phyloP scores from a whole-genome alignment of 2,888 invertebrate species.

The Drosophila colorata region DNA sequence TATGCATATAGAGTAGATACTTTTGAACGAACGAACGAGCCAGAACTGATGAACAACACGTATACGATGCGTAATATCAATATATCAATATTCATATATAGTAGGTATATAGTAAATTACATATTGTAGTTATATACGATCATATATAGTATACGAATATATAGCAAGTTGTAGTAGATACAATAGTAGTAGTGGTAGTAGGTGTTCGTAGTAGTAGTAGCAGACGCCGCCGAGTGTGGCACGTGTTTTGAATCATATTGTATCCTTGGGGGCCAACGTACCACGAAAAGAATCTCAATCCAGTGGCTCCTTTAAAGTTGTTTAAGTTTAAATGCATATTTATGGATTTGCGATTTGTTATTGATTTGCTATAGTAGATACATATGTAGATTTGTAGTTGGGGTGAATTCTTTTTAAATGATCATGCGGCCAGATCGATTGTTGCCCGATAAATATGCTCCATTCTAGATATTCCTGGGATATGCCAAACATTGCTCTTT shows the following conservation, averaged over 20 bases:
- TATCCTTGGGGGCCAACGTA: conserved; percentile 63
- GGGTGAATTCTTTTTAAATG: conserved; percentile 1
- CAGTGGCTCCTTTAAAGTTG: conserved; percentile 38
- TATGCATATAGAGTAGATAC: conserved; percentile 30
- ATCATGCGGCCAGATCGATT: conserved; percentile 15
- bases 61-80: conserved; percentile 58
- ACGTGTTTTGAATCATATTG: conserved; percentile 43
- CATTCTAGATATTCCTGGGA: conserved; percentile 19
- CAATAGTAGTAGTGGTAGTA: conserved; percentile 41
- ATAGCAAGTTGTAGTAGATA: conserved; percentile 55
- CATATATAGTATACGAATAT: conserved; percentile 53
- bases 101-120: conserved; percentile 60
- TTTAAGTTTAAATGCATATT: conserved; percentile 6
- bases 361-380: conserved; percentile 10
- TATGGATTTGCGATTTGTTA: conserved; percentile 1
- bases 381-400: conserved; percentile 1
- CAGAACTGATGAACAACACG: conserved; percentile 74
- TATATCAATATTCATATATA: conserved; percentile 43
- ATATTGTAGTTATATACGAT: conserved; percentile 47
- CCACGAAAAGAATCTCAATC: conserved; percentile 53
- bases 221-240: conserved; percentile 62
- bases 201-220: conserved; percentile 46
- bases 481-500: conserved; percentile 24
- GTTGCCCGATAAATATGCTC: conserved; percentile 26
- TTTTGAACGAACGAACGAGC: conserved; percentile 70